A percentile compares a stretch with the other conserved stretches of the same genome.
These are phyloP conservation scores for Poeciliopsis turneri DNA, from an alignment of 2,797 vertebrate genomes.

Conservation along the genomic window DNA sequence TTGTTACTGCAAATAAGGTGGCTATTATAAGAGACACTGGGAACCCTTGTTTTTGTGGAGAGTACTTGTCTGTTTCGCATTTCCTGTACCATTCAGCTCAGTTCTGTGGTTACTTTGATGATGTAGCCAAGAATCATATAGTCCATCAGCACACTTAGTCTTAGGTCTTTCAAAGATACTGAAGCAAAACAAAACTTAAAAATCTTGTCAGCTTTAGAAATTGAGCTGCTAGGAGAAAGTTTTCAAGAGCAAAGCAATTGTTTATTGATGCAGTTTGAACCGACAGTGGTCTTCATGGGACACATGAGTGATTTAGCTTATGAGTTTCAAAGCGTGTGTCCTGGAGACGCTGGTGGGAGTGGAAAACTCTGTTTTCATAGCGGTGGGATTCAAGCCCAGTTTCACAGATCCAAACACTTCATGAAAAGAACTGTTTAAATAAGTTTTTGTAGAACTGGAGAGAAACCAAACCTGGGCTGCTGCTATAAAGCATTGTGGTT, in stretches of 20 bases:
- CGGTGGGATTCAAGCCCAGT: conserved; percentile 60
- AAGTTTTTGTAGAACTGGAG: conserved; percentile 39
- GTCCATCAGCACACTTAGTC: conserved; percentile 5
- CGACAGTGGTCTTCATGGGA: conserved; percentile 21
- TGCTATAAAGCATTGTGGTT: conserved; percentile 22
- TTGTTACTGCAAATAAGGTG: not conserved
- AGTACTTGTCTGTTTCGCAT: not conserved
- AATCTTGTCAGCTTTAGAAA: conserved; percentile 19
- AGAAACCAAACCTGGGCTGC: conserved; percentile 33
- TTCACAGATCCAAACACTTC: conserved; percentile 74
- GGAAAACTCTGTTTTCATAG: conserved; percentile 58
- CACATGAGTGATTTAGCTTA: conserved; percentile 27
- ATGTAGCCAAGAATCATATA: conserved; percentile 38
- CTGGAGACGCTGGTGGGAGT: conserved; percentile 52
- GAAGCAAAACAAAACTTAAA: conserved; percentile 19
- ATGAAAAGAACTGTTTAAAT: conserved; percentile 59
- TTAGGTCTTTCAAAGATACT: conserved; percentile 20
- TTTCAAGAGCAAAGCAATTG: conserved; percentile 19
- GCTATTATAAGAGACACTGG: not conserved
- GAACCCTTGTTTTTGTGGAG: not conserved
- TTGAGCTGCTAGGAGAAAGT: conserved; percentile 18
- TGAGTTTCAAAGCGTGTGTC: conserved; percentile 29
- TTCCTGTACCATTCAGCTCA: not conserved
- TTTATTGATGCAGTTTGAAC: conserved; percentile 26
- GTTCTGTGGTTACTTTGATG: conserved; percentile 14